Conservation (phyloP, 2,797 vertebrate genomes). For the Cossypha dichroa region DNA sequence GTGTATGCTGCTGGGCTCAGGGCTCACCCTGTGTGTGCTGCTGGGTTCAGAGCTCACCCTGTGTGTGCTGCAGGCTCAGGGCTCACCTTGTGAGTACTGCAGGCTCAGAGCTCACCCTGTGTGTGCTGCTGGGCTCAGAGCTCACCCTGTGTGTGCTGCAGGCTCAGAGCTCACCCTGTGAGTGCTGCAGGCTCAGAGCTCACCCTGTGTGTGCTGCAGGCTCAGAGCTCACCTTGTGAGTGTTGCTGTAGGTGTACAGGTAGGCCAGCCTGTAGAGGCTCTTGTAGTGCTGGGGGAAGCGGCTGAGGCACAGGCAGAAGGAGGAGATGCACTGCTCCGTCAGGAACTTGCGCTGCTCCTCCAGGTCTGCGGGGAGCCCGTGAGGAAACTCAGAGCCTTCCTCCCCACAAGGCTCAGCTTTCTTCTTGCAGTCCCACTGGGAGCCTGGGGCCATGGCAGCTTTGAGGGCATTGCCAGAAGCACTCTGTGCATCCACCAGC, state of each 20-base stretch:
- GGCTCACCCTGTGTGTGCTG: no score
- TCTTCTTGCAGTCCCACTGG: conserved; percentile 80
- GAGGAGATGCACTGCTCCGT: conserved; percentile 89
- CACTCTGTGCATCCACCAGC: conserved; percentile 40
- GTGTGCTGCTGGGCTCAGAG: no score
- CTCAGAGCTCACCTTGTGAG: conserved; percentile 83
- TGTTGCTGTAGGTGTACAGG: conserved; percentile 91
- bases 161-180: no score
- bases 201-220: no score
- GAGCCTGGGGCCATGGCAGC: conserved; percentile 23
- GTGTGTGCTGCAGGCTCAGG: no score
- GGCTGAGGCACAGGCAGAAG: conserved; percentile 92
- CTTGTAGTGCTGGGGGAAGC: conserved; percentile 99
- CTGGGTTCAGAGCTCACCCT: no score
- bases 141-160: no score
- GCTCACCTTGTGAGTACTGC: no score
- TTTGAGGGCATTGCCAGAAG: conserved; percentile 44
- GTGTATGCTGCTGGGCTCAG: no score
- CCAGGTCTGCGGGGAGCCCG: conserved; percentile 81
- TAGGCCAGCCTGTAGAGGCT: conserved; percentile 95
- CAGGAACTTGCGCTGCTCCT: conserved; percentile 88
- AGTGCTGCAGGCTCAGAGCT: no score
- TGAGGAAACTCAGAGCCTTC: conserved; percentile 84
- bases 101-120: no score
- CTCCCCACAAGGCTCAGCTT: conserved; percentile 78